A percentile compares a stretch with the other conserved stretches of the same genome.
Evolutionary conservation across 2,888 invertebrate species (phyloP).

Genomic region (Augiades crinisus): DNA sequence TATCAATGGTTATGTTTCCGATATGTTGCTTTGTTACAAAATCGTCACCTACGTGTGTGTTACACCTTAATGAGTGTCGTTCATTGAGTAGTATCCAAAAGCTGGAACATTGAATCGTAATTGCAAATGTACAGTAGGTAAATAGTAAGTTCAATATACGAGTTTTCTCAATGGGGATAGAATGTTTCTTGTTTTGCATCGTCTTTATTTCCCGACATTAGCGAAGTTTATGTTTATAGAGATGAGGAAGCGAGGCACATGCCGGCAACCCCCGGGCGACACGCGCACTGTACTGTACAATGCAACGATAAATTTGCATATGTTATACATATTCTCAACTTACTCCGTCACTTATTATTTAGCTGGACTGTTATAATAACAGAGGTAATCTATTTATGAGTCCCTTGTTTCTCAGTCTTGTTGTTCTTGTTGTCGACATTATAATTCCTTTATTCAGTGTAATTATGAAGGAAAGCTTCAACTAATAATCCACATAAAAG

Average conservation of each 20-base stretch:
- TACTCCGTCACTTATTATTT: conserved; percentile 50
- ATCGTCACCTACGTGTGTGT: no score
- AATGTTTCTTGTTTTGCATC: conserved; percentile 30
- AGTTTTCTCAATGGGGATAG: not conserved
- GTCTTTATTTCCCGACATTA: conserved; percentile 42
- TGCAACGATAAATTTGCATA: conserved; percentile 55
- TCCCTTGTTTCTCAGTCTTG: conserved; percentile 20
- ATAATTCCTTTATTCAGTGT: not conserved
- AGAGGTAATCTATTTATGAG: conserved; percentile 22
- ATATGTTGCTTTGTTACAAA: no score
- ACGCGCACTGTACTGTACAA: conserved; percentile 39
- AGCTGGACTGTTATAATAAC: conserved; percentile 36
- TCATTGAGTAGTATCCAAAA: no score
- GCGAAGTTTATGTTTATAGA: conserved; percentile 39
- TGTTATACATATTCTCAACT: conserved; percentile 44
- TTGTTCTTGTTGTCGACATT: conserved; percentile 4
- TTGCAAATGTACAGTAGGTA: no score
- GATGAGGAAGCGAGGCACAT: conserved; percentile 36
- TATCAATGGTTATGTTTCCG: no score
- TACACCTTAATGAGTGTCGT: no score
- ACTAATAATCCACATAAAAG: no score
- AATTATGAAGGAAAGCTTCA: conserved; percentile 4
- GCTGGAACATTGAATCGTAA: no score
- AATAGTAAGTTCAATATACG: no score
- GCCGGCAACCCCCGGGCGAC: conserved; percentile 38